Percentiles rank a stretch among this genome's conserved stretches.
Evolutionary conservation across 2,888 invertebrate genomes (phyloP).

Genomic region (Chaetogeoica ovagalla): DNA sequence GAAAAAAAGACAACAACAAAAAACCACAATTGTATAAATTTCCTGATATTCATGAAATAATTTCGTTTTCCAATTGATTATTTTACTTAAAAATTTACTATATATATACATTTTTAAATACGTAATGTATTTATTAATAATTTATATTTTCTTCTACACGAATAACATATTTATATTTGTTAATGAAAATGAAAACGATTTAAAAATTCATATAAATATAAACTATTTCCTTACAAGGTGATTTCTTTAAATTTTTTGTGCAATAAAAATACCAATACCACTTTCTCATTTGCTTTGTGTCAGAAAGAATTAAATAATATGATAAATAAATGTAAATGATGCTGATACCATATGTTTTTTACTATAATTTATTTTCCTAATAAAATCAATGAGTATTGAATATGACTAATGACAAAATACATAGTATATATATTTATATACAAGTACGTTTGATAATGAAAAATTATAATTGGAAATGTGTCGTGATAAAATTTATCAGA

Average conservation of each 20-base stretch:
- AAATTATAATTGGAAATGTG: neutral
- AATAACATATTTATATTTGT: no score
- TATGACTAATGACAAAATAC: neutral
- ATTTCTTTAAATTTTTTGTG: neutral
- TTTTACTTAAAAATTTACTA: no score
- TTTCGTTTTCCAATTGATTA: neutral
- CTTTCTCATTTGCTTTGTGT: neutral
- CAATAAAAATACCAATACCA: neutral
- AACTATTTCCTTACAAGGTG: no score
- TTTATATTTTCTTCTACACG: no score
- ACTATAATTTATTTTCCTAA: neutral
- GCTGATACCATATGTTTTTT: no score
- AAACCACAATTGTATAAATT: neutral
- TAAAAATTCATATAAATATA: no score
- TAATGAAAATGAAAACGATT: no score
- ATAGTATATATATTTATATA: neutral
- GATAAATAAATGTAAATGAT: no score
- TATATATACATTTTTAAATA: no score
- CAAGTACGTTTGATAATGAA: slow-evolving; percentile 1
- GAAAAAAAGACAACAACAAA: neutral
- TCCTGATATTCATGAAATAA: slow-evolving; percentile 1
- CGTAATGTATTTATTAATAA: no score
- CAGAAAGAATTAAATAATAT: neutral
- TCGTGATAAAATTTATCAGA: neutral
- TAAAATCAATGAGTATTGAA: neutral